Base-by-base conservation (phyloP, 2,797 vertebrate genomes). In the Ambastaia sidthimunki region DNA sequence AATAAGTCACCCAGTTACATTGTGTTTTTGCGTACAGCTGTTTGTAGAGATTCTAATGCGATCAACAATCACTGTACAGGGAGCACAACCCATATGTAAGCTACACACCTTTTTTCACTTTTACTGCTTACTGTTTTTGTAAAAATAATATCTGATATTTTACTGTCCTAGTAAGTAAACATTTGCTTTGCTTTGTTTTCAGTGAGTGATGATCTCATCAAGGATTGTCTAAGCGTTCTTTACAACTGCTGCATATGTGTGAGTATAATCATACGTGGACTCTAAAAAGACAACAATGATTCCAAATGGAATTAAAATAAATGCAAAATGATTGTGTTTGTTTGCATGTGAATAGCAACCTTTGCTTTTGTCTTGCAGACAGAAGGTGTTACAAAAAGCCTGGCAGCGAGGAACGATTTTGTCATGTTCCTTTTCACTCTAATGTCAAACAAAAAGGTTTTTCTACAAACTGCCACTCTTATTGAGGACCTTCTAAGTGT, bases 221-320 rank as follows among this genome's bases (percentile, higher is more conserved):
- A 99, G 92, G 98, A 98, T 91, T 98, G 97, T 90, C 93, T 99
- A 90, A 98, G 97, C 89, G 95, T 98, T 92, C 94, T 99, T 81
- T 99, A 99, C 93, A 99, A 99, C 91, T 98, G 97, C 44, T 99
- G 98, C 88, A 96, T 99, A 90, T 99, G 98, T 93, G 98, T 99
- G 95, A 96, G 98, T 96, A 82, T 83, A 55, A 63, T 57, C 1
- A 34, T 34, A 76, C 13, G 16, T 78, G 23, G 44, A 23, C 0
- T 50, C 7, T 13, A 2, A 16, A 69, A n/a, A 21, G 18, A 21
- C 3, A 7, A 0, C 34, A 47, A 70, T 69, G 19, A 59, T 57
- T 44, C 2, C 2, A 10, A 44, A 11, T 44, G 41, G 9, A 44
- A 44, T 44, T 44, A 44, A 28, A 28, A 28, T 28, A 4, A 19